phyloP scores from a whole-genome alignment of 2,113 vertebrate genomes.

The Nesogale talazaci region DNA sequence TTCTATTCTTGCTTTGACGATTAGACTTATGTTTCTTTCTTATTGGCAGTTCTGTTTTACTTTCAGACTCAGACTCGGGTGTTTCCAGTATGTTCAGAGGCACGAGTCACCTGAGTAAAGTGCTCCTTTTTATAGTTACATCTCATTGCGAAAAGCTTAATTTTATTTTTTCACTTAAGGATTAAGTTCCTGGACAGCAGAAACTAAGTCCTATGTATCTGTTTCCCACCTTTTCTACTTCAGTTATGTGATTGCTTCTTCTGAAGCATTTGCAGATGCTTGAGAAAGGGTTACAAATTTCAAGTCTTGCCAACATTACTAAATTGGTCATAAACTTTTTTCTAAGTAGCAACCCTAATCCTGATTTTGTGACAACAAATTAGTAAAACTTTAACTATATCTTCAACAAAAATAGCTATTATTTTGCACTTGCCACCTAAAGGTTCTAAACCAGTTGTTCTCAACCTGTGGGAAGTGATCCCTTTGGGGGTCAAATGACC shows the following conservation, averaged over 20 bases:
- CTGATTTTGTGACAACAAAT: neutral
- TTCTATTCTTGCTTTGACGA: neutral
- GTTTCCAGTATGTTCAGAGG: neutral
- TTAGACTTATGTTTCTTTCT: neutral
- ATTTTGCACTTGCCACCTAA: neutral
- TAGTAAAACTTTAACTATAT: neutral
- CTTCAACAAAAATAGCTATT: neutral
- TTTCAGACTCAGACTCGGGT: neutral
- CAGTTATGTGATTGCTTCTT: neutral
- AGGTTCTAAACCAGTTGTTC: no score
- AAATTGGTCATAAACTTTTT: conserved; percentile 29
- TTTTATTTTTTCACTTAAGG: conserved; percentile 13
- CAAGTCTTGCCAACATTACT: neutral
- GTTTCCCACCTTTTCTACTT: neutral
- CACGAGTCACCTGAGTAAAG: neutral
- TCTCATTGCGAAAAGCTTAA: conserved; percentile 15
- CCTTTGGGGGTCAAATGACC: no score
- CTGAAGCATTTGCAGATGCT: neutral
- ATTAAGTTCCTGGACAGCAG: neutral
- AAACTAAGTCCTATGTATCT: neutral
- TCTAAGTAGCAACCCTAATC: neutral
- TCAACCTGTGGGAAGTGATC: no score
- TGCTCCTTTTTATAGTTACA: conserved; percentile 1
- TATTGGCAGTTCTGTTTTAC: neutral
- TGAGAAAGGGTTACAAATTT: conserved; percentile 18